A percentile compares a stretch with the other conserved stretches of the same genome.
Evolutionary conservation across 2,113 vertebrate species (phyloP).

Genomic region (Tupaia chinensis): DNA sequence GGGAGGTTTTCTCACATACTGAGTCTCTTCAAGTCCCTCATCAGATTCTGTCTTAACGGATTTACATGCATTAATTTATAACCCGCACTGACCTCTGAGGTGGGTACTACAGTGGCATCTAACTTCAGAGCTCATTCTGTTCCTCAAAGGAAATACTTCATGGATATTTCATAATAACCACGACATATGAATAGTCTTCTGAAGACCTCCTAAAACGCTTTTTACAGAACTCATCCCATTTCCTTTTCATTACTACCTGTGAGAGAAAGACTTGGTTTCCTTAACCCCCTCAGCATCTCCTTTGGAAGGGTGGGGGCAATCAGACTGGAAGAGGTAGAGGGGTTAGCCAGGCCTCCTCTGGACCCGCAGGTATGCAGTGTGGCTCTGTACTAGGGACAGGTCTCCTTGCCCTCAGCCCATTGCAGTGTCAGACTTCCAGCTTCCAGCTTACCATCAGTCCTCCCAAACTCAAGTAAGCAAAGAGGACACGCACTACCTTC

Average conservation of each 20-base stretch:
- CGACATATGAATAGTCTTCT: neutral
- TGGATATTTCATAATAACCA: neutral
- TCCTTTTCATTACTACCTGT: neutral
- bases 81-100: neutral
- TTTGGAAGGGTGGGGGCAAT: neutral
- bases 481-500: neutral
- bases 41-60: neutral
- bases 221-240: neutral
- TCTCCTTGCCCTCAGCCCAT: neutral
- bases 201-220: neutral
- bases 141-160: neutral
- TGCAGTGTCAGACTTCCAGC: neutral
- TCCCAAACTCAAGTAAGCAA: neutral
- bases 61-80: neutral
- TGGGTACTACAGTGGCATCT: neutral
- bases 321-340: neutral
- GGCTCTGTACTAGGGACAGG: accelerated
- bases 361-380: too few relatives aligned
- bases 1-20: neutral
- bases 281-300: neutral
- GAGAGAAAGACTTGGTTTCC: neutral
- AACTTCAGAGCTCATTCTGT: neutral
- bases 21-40: neutral
- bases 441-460: neutral
- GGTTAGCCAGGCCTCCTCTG: neutral